A percentile compares a stretch with the other conserved stretches of the same genome.
phyloP scores from a whole-genome alignment of 2,888 invertebrate genomes.

The Chrysotoxum bicinctum region DNA sequence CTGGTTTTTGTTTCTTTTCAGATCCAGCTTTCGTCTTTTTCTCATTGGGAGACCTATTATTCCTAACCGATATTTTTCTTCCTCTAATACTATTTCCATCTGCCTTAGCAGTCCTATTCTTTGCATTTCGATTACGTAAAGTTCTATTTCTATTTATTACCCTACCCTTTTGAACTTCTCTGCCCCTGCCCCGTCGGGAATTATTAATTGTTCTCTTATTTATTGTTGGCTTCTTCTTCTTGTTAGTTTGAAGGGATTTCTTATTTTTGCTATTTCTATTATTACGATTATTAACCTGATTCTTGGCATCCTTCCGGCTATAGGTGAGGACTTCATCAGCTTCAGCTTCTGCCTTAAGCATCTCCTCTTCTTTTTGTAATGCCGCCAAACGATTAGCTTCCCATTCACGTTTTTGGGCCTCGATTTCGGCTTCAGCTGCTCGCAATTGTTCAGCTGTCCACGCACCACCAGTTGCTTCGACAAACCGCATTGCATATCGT shows the following conservation, averaged over 20 bases:
- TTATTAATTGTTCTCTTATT: slow-evolving; percentile 43
- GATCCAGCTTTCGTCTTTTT: slow-evolving; percentile 27
- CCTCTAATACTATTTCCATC: slow-evolving; percentile 66
- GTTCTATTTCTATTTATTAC: slow-evolving; percentile 63
- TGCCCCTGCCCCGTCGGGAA: slow-evolving; percentile 33
- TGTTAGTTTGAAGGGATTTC: slow-evolving; percentile 52
- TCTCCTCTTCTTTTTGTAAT: slow-evolving; percentile 86
- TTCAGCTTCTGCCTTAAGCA: slow-evolving; percentile 84
- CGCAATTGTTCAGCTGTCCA: slow-evolving; percentile 93
- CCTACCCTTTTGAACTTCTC: slow-evolving; percentile 41
- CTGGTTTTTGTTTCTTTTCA: slow-evolving; percentile 14
- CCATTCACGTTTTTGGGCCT: slow-evolving; percentile 93
- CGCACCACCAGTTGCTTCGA: slow-evolving; percentile 91
- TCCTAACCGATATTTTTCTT: slow-evolving; percentile 61
- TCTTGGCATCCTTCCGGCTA: slow-evolving; percentile 89
- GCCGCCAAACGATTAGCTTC: slow-evolving; percentile 91
- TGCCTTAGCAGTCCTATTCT: slow-evolving; percentile 29
- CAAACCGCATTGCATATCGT: slow-evolving; percentile 95
- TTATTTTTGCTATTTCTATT: slow-evolving; percentile 72
- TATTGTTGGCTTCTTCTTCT: slow-evolving; percentile 32
- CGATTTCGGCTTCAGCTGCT: slow-evolving; percentile 93
- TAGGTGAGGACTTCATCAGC: slow-evolving; percentile 88
- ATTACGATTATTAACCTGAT: slow-evolving; percentile 88
- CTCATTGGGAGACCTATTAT: slow-evolving; percentile 29
- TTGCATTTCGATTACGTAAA: slow-evolving; percentile 60